phyloP scores from a whole-genome alignment of 2,888 invertebrate species.

The Lepas anatifera region DNA sequence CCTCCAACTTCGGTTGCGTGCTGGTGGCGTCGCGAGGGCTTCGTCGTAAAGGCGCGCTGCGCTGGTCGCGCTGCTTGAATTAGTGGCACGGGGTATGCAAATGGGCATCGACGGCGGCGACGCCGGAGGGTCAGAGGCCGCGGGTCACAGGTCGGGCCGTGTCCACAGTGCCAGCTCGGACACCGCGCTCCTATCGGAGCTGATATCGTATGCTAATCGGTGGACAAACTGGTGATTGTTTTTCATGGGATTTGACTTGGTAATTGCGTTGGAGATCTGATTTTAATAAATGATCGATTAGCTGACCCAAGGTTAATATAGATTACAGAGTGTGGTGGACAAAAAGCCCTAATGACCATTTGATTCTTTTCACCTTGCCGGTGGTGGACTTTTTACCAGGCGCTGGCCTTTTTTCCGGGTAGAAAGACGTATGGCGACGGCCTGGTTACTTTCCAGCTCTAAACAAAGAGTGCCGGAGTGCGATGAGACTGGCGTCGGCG shows the following conservation, averaged over 20 bases:
- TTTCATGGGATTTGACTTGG: slow-evolving; percentile 5
- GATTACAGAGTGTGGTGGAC: background rate
- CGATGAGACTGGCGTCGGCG: background rate
- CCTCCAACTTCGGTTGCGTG: too few species aligned
- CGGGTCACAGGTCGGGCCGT: background rate
- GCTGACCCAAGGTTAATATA: slow-evolving; percentile 10
- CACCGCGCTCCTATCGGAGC: background rate
- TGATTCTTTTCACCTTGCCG: slow-evolving; percentile 10
- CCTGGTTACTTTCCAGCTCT: background rate
- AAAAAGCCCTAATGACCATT: slow-evolving; percentile 6
- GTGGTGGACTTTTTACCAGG: background rate
- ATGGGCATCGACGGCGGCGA: background rate
- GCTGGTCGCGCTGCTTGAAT: background rate
- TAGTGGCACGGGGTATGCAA: background rate
- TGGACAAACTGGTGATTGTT: slow-evolving; percentile 5
- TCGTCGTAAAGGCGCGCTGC: background rate
- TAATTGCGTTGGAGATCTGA: background rate
- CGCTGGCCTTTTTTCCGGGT: background rate
- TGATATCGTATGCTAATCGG: slow-evolving; percentile 6
- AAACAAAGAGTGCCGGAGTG: background rate
- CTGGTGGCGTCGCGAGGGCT: too few species aligned
- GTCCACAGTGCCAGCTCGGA: background rate
- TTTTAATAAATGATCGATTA: slow-evolving; percentile 5
- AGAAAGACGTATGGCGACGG: background rate
- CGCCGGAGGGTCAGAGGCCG: background rate